Percentiles rank a stretch among this genome's conserved stretches.
Evolutionary conservation across 2,797 vertebrate species (phyloP).

Genomic region (Orestias chungarensis): DNA sequence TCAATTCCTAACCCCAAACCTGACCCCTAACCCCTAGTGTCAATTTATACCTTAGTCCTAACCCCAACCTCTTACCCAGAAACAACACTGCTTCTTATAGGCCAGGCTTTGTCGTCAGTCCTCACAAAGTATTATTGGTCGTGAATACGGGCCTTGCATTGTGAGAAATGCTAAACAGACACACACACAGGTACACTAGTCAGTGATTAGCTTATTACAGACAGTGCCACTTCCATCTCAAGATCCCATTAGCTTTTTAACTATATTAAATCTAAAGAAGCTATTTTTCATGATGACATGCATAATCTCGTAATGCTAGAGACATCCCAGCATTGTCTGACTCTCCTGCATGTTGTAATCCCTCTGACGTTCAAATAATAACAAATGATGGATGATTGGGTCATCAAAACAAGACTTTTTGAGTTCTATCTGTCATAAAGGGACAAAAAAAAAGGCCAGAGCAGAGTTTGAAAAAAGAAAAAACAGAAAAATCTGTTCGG

Average conservation of each 20-base stretch:
- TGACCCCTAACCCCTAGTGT: too few relatives aligned
- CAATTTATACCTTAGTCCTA: too few relatives aligned
- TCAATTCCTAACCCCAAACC: too few relatives aligned
- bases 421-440: conserved; percentile 1
- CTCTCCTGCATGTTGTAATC: conserved; percentile 6
- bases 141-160: too few relatives aligned
- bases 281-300: conserved; percentile 51
- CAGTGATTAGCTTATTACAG: conserved; percentile 43
- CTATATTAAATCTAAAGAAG: conserved; percentile 39
- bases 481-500: neutral
- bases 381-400: neutral
- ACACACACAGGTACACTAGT: conserved; percentile 6
- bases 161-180: too few relatives aligned
- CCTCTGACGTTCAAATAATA: neutral
- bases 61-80: too few relatives aligned
- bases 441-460: neutral
- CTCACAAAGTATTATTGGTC: too few relatives aligned
- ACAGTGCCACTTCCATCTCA: conserved; percentile 29
- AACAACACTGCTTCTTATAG: too few relatives aligned
- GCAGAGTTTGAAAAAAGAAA: neutral
- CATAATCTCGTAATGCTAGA: conserved; percentile 31
- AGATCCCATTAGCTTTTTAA: conserved; percentile 45
- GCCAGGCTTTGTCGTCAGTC: too few relatives aligned
- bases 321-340: conserved; percentile 8
- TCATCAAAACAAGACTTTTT: conserved; percentile 16